Percentiles rank a stretch among this genome's conserved stretches.
Evolutionary conservation across 2,888 invertebrate genomes (phyloP).

Genomic region (Lasioglossum figueresi): DNA sequence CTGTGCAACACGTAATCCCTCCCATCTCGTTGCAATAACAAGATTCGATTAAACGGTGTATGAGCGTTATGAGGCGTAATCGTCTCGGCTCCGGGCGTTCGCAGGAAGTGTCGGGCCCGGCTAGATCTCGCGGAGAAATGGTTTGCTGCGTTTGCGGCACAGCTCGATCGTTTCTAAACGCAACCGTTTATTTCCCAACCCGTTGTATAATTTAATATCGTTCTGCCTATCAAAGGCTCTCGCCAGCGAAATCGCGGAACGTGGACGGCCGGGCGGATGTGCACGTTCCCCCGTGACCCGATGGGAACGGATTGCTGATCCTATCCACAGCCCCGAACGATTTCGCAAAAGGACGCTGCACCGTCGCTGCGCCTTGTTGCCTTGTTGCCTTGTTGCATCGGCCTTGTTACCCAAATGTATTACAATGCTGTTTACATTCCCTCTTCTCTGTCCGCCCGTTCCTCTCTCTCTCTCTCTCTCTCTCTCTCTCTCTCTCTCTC

Average conservation of each 20-base stretch:
- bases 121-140: background rate
- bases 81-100: background rate
- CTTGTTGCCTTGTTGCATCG: conserved; percentile 29
- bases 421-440: conserved; percentile 54
- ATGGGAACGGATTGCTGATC: conserved; percentile 67
- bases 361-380: conserved; percentile 43
- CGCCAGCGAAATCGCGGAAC: conserved; percentile 21
- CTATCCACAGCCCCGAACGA: conserved; percentile 27
- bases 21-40: background rate
- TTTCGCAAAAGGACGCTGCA: conserved; percentile 53
- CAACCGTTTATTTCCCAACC: conserved; percentile 36
- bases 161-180: conserved; percentile 15
- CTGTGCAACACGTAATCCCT: background rate
- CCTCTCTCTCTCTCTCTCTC: background rate
- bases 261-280: conserved; percentile 28
- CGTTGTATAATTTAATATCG: conserved; percentile 48
- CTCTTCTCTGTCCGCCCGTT: background rate
- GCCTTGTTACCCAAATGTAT: conserved; percentile 63
- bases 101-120: conserved; percentile 3
- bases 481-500: background rate
- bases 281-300: conserved; percentile 55
- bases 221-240: conserved; percentile 20
- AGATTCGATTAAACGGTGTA: background rate
- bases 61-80: background rate
- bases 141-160: background rate